Percentiles rank a stretch among this genome's conserved stretches.
These are phyloP conservation scores for Strigops habroptila DNA, from an alignment of 2,113 vertebrate species.

Conservation along the genomic window DNA sequence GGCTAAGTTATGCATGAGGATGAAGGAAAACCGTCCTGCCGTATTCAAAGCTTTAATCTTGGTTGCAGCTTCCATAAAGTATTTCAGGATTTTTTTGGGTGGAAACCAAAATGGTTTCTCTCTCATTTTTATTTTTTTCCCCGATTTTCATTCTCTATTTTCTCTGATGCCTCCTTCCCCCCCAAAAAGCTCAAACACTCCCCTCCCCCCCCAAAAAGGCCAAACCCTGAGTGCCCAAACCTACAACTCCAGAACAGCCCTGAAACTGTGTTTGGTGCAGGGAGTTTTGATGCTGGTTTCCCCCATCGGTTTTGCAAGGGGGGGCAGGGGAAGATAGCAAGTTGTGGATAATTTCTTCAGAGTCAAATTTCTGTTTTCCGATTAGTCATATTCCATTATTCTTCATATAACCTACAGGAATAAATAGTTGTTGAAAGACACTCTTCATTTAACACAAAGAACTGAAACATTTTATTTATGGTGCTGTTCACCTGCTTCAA, in stretches of 20 bases:
- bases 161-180: rapidly evolving
- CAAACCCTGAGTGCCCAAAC: background rate
- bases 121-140: rapidly evolving
- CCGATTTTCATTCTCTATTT: background rate
- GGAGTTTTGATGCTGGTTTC: no score
- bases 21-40: background rate
- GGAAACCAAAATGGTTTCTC: background rate
- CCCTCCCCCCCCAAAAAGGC: rapidly evolving
- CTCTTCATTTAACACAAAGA: background rate
- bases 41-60: background rate
- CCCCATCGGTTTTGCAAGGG: rapidly evolving
- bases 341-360: background rate
- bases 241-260: background rate
- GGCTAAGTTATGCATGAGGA: background rate
- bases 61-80: background rate
- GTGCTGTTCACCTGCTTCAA: background rate
- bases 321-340: background rate
- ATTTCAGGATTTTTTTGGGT: background rate
- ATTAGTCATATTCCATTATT: background rate
- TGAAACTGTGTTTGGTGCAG: background rate
- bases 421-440: background rate
- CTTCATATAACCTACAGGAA: background rate
- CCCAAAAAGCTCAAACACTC: background rate
- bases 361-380: background rate
- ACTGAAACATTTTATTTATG: background rate